A percentile compares a stretch with the other conserved stretches of the same genome.
Conservation (phyloP, 2,797 vertebrate genomes). For the Callimico goeldii region DNA sequence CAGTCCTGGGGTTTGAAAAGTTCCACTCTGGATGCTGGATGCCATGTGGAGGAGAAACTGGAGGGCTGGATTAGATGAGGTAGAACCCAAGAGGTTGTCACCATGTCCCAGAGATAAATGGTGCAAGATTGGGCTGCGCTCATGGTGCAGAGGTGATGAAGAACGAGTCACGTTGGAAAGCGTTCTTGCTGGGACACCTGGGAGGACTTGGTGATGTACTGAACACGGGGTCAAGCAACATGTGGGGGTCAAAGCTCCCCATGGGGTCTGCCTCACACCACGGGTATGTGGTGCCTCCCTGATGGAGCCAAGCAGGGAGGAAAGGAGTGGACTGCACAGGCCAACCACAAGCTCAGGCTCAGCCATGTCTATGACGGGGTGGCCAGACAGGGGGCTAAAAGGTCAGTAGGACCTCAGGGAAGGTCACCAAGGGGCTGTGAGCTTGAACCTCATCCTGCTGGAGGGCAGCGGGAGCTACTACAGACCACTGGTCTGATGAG, state of each 20-base stretch:
- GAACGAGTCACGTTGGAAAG: background rate
- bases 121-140: background rate
- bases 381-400: background rate
- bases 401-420: background rate
- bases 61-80: background rate
- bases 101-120: background rate
- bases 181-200: too few relatives aligned
- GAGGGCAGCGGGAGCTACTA: background rate
- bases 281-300: background rate
- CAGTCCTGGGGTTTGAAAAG: background rate
- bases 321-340: background rate
- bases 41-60: background rate
- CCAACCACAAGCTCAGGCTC: too few relatives aligned
- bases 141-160: background rate
- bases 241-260: fast-evolving
- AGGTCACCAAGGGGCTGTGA: background rate
- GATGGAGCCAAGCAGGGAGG: background rate
- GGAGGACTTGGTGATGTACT: background rate
- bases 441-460: background rate
- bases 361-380: background rate
- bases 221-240: background rate
- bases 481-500: background rate
- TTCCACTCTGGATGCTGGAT: background rate
- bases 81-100: background rate
- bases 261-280: background rate